phyloP scores from a whole-genome alignment of 2,797 vertebrate genomes.

The Monodelphis domestica region DNA sequence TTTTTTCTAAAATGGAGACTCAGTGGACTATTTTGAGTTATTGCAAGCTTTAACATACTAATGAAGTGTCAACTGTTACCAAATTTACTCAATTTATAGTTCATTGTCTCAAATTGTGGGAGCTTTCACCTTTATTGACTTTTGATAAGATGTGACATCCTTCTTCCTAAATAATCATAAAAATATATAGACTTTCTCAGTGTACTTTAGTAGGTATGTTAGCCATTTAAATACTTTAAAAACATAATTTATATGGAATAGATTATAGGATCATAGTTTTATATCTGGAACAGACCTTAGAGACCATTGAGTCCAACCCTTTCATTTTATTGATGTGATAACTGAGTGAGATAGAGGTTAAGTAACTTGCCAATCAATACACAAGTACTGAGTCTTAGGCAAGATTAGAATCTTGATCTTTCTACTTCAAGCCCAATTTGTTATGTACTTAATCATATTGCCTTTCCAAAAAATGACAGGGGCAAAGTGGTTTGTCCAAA shows the following conservation, averaged over 20 bases:
- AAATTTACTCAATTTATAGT: constrained; percentile 2
- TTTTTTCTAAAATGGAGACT: background rate
- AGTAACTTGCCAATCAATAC: background rate
- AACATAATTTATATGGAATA: background rate
- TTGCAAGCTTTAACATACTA: background rate
- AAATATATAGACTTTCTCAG: background rate
- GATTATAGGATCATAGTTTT: too few species aligned
- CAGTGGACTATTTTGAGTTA: background rate
- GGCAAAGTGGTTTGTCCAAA: background rate
- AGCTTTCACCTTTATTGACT: constrained; percentile 40
- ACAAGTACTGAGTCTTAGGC: background rate
- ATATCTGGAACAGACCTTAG: background rate
- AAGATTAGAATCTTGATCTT: background rate
- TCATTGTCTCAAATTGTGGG: constrained; percentile 19
- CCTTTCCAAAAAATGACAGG: background rate
- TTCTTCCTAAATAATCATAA: constrained; percentile 44
- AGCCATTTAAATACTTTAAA: constrained; percentile 4
- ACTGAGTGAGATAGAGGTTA: background rate
- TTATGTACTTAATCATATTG: background rate
- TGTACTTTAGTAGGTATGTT: background rate
- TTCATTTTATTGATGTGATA: background rate
- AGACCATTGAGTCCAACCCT: background rate
- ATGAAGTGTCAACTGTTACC: constrained; percentile 29
- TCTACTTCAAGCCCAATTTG: background rate
- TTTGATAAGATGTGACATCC: constrained; percentile 16